Evolutionary conservation across 2,797 vertebrate species (phyloP).

Genomic region (Leucoraja ocellata): DNA sequence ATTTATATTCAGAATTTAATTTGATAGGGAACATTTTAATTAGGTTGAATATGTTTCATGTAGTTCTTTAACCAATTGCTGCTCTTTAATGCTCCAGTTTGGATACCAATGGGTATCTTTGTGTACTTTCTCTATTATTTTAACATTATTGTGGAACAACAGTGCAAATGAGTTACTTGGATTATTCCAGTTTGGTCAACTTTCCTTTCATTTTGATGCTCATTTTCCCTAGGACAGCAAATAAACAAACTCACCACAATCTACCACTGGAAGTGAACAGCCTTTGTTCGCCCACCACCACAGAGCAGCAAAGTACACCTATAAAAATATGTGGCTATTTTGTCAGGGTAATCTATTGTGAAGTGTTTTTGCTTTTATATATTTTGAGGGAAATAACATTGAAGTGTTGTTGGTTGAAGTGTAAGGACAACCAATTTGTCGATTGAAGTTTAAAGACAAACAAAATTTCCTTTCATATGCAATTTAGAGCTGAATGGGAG

Average conservation of each 20-base stretch:
- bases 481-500: neutral
- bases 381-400: neutral
- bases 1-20: neutral
- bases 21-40: neutral
- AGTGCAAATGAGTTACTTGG: neutral
- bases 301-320: too few relatives aligned
- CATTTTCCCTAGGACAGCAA: too few relatives aligned
- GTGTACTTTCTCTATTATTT: neutral
- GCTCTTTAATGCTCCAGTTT: too few relatives aligned
- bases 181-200: neutral
- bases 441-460: constrained; percentile 26
- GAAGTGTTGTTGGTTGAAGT: too few relatives aligned
- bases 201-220: neutral
- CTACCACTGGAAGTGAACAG: neutral
- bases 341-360: neutral
- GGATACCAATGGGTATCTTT: too few relatives aligned
- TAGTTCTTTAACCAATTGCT: too few relatives aligned
- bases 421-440: too few relatives aligned
- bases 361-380: neutral
- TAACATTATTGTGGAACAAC: neutral
- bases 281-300: too few relatives aligned
- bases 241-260: neutral
- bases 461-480: neutral
- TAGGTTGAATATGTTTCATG: too few relatives aligned
- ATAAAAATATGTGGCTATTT: neutral